These are phyloP conservation scores for Odontocolon sp. DNA, from an alignment of 2,888 invertebrate genomes.

Conservation along the genomic window DNA sequence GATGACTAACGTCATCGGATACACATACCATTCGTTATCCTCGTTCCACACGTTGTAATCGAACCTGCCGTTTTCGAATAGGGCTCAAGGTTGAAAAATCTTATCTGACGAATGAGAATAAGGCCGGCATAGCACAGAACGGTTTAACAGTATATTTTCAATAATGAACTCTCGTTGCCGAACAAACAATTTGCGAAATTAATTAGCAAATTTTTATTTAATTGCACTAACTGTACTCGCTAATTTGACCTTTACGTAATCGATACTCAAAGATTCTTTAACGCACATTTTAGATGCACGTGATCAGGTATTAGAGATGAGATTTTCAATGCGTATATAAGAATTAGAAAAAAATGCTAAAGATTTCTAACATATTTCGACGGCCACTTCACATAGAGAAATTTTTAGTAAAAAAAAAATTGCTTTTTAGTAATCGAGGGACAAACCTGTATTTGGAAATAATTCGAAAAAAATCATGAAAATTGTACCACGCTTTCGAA, in stretches of 20 bases:
- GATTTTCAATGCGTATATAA: too few relatives aligned
- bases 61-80: constrained; percentile 21
- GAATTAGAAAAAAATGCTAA: too few relatives aligned
- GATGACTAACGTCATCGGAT: not conserved
- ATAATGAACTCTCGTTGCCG: not conserved
- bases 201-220: constrained; percentile 56
- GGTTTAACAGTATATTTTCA: not conserved
- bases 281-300: not conserved
- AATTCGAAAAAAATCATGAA: too few relatives aligned
- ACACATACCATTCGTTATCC: not conserved
- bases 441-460: too few relatives aligned
- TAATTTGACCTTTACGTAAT: constrained; percentile 57
- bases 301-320: not conserved
- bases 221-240: constrained; percentile 38
- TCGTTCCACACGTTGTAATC: not conserved
- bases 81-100: constrained; percentile 28
- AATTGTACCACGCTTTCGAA: too few relatives aligned
- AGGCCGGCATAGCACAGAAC: constrained; percentile 16
- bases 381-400: too few relatives aligned
- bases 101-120: constrained; percentile 32
- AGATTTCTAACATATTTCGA: too few relatives aligned
- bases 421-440: too few relatives aligned
- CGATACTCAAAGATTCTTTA: not conserved
- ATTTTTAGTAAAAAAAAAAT: too few relatives aligned
- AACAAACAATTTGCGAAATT: constrained; percentile 31